Base-by-base conservation (phyloP, 2,797 vertebrate genomes). In the Sylvilagus floridanus region DNA sequence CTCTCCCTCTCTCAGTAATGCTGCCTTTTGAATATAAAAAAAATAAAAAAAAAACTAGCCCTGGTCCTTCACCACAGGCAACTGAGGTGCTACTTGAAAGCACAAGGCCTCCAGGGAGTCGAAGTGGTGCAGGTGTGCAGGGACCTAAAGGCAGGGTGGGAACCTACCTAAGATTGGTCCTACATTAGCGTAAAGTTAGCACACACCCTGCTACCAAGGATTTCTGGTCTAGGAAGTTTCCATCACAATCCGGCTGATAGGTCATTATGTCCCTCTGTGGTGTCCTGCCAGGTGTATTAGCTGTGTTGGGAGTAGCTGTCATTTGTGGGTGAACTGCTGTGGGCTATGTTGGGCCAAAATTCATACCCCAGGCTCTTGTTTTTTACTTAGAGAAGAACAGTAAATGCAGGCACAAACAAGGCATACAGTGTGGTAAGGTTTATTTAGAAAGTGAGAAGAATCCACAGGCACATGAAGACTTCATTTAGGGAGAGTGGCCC, bases 161-260 rank as follows among this genome's bases (percentile, higher is more conserved):
- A 69, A 57, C 71, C 19, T 54, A 42, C 63, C n/a, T 3, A 69
- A 77, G 8, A 50, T 1, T 22, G 28, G 52, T 7, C 78, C 28
- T 72, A 26, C 88, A 37, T 24, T 57, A 30, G 3, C 13, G 47
- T 87, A 62, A 91, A 88, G 6, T 32, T n/a, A 62, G 54, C 60
- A n/a, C 16, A n/a, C 4, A 30, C 5, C 30, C 37, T 66, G 60
- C 19, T 68, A 32, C 30, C 77, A 86, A 52, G 65, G 12, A 77
- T 52, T 82, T 71, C 69, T 92, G 62, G 89, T 1, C 69, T 37
- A 62, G 75, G 65, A 95, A 47, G 47, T 24, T 96, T 75, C 14
- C 2, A 7, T 63, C 24, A 24, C 54, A 62, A 10, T 50, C 60
- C 6, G 7, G 37, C 2, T 60, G n/a, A 54, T 79, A 21, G 30